Base-by-base conservation (phyloP, 2,797 vertebrate genomes). In the Pangasius sanitwongsei region DNA sequence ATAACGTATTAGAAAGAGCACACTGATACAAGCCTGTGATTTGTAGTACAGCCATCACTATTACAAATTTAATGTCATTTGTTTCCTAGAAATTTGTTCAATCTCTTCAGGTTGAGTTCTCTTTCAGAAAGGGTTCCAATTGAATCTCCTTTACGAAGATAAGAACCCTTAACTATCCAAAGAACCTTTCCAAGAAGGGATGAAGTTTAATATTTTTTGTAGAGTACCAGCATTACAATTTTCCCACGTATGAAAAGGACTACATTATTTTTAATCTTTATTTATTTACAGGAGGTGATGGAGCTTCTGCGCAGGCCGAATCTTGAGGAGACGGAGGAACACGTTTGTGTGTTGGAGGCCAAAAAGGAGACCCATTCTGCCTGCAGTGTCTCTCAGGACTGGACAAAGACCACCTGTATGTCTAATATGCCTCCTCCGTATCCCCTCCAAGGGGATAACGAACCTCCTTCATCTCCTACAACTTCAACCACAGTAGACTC, bases 251-350 rank as follows among this genome's bases (percentile, higher is more conserved):
- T 5, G 59, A 61, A 61, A 61, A 55, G 16, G 16, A 16, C 53
- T 55, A n/a, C 13, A 6, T 67, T 55, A 8, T 25, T n/a, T 84
- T 48, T 9, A 65, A 25, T 84, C 8, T 34, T 31, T 37, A 16
- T 70, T 55, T 4, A 15, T 72, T 75, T 6, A 13, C 70, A 86
- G 85, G 85, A 75, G 15, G 70, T 77, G 55, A 86, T 86, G 85
- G 85, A 70, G 83, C 67, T 72, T 28, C 31, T 85, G 67, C 6
- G 11, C 20, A 55, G 67, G 67, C 67, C 69, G 0, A 44, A 61
- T 75, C 23, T 9, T n/a, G 85, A 86, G 37, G 85, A 86, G 50
- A 86, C 85, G 0, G 85, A 86, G 20, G 85, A 31, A 77, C 85
- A 86, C 37, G 70, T 86, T 55, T 75, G 37, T 4, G 70, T 86